Base-by-base conservation (phyloP, 2,797 vertebrate genomes). In the Crocidura indochinensis region DNA sequence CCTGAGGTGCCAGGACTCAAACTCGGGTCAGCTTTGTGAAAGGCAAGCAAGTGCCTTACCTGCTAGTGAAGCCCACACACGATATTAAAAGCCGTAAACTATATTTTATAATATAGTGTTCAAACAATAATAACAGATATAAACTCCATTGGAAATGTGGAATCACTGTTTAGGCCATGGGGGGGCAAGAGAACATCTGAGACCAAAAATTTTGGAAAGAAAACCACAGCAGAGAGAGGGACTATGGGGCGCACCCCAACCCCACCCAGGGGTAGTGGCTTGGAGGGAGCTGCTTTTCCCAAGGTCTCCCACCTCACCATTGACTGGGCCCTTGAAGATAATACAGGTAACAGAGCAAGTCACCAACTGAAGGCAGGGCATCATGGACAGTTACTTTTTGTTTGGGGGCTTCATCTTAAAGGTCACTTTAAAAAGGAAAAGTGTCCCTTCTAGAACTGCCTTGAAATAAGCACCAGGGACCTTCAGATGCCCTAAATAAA, bases 341-440 rank as follows among this genome's bases (percentile, higher is more conserved):
- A 38, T 1, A 68, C 9, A 75, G 84, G 51, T 6, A 68, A 24
- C 7, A 14, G 69, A 81, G 49, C 15, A 29, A 51, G 53, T 67
- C 8, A 78, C 0, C 17, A 24, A 65, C 38, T 67, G 64, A 8
- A 74, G 53, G 53, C 19, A 56, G 14, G 4, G 14, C 53, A 17
- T 5, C 53, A 56, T 56, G 53, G 19, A 17, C 14, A 56, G 14
- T 56, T 17, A 56, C 14, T 51, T 51, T 51, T 51, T 51, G 49
- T 20, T 75, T 71, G 46, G 84, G 46, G 84, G 47, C 31, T 94
- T 88, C 15, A 68, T 69, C 81, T 65, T 86, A 86, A 77, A 69
- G 75, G 89, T 88, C 15, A 68, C 65, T 78, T 65, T 86, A 86
- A 77, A 69, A 78, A 91, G 24, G 44, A 77, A 81, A 62, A 29